phyloP scores from a whole-genome alignment of 2,113 vertebrate species.

The Myxocyprinus asiaticus region DNA sequence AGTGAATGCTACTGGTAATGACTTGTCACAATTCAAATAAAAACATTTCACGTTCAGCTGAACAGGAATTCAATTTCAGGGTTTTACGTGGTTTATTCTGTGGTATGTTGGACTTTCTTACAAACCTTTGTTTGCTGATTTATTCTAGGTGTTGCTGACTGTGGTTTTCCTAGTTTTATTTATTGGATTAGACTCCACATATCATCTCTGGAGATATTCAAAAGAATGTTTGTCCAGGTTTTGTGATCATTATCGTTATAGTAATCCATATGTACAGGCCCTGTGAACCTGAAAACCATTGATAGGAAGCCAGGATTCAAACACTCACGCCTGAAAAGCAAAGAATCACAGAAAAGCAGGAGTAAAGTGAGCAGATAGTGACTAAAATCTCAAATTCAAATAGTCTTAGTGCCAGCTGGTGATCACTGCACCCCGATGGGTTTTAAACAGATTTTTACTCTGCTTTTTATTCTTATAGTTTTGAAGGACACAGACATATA shows the following conservation, averaged over 20 bases:
- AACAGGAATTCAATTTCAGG: constrained; percentile 9
- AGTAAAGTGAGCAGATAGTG: background rate
- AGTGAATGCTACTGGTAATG: constrained; percentile 53
- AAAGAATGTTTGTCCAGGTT: constrained; percentile 16
- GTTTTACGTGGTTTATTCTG: background rate
- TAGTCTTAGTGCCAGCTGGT: constrained; percentile 23
- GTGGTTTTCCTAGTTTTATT: background rate
- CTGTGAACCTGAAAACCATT: background rate
- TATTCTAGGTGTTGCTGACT: constrained; percentile 15
- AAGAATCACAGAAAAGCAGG: background rate
- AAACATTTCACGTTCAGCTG: constrained; percentile 17
- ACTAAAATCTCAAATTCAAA: background rate
- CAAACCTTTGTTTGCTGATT: background rate
- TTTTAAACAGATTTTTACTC: constrained; percentile 32
- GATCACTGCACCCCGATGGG: constrained; percentile 14
- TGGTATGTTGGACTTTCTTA: too few species aligned
- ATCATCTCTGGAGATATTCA: background rate
- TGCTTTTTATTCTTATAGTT: constrained; percentile 14
- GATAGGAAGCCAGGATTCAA: background rate
- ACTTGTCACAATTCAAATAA: constrained; percentile 57
- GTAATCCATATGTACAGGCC: constrained; percentile 8
- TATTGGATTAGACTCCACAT: constrained; percentile 20
- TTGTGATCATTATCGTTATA: constrained; percentile 24
- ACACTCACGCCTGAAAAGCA: background rate
- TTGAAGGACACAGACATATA: background rate